Base-by-base conservation (phyloP, 2,888 invertebrate species). In the Acrobasis repandana region DNA sequence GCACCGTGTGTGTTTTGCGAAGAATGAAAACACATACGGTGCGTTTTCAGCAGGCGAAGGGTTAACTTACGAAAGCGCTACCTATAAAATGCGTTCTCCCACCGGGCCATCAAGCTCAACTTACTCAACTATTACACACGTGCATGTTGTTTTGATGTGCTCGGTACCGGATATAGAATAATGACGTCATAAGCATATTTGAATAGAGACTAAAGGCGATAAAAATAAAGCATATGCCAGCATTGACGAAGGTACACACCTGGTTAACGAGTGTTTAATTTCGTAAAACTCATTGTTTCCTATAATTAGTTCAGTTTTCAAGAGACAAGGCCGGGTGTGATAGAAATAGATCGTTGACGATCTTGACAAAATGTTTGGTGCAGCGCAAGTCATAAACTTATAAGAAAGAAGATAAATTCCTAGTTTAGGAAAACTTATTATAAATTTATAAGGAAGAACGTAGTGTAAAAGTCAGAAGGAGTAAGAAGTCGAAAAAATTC, bases 241-340 rank as follows among this genome's bases (percentile, higher is more conserved):
- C 46, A 28, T 20, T 72, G 74, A 70, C 71, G 68, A 63, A 67
- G 61, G 58, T 28, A 57, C 63, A 67, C 76, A 74, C 70, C 70
- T 74, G 73, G 60, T 63, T 67, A 69, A 73, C 64, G 61, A 63
- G 69, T 56, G 61, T 66, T 59, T 59, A n/a, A 47, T 73, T 69
- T 71, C 64, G 70, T 69, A 67, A 73, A 71, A 61, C 61, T 65
- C 66, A 76, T 77, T 80, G 80, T 80, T 72, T 65, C 64, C 61
- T 71, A 70, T 71, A 68, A 69, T 71, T 68, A 73, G 61, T 46
- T 62, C 56, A 57, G 43, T 60, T 61, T 56, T 67, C 64, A 66
- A 65, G 73, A 71, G 69, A 58, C 71, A 68, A 71, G 70, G 70
- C 64, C 63, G 47, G 60, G 20, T 8, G 38, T 9, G 57, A 28